Evolutionary conservation across 2,113 vertebrate genomes (phyloP).

Genomic region (Phyllostomus hastatus): DNA sequence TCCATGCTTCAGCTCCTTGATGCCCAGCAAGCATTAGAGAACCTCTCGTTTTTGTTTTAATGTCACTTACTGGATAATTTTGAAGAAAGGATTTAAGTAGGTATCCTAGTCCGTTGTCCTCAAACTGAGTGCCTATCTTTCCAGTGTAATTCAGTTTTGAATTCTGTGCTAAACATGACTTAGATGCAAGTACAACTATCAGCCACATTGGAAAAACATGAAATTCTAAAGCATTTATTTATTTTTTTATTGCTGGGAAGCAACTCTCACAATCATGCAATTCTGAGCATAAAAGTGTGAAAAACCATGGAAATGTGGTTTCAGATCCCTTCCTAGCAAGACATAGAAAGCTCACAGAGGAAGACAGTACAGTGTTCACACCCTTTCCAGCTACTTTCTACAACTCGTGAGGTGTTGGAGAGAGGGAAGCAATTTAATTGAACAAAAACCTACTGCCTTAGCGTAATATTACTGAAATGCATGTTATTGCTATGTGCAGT

Average conservation of each 20-base stretch:
- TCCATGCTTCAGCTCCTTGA: not conserved
- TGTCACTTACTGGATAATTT: not conserved
- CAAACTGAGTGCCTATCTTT: not conserved
- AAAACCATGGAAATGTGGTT: not conserved
- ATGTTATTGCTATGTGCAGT: not conserved
- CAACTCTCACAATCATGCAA: not conserved
- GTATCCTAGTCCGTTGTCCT: not conserved
- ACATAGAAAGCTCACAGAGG: not conserved
- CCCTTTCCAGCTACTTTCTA: not conserved
- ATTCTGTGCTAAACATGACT: not conserved
- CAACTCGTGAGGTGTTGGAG: not conserved
- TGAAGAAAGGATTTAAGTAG: not conserved
- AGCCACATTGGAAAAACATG: not conserved
- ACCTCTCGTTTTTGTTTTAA: not conserved
- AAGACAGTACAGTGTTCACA: not conserved
- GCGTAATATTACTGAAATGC: not conserved
- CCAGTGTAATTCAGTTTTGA: not conserved
- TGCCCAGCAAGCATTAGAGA: not conserved
- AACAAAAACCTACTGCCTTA: not conserved
- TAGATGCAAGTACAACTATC: not conserved
- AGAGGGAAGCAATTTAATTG: not conserved
- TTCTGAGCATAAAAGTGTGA: not conserved
- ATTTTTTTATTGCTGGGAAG: not conserved
- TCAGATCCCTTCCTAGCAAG: not conserved
- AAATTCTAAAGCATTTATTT: not conserved